Base-by-base conservation (phyloP, 1,140 invertebrate species). In the Sinella curviseta region DNA sequence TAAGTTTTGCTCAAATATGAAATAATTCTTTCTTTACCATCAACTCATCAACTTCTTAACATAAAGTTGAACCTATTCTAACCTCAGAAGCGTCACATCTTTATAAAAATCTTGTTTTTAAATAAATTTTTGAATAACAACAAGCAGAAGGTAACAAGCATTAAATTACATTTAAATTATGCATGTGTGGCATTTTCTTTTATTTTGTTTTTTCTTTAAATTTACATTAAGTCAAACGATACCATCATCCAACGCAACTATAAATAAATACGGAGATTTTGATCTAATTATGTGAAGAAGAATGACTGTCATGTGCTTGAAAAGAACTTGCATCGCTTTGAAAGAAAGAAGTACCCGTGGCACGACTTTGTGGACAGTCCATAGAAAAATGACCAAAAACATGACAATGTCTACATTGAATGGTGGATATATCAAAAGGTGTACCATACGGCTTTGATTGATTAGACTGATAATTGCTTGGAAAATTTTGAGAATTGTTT, bases 1-100 rank as follows among this genome's bases (percentile, higher is more conserved):
- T 81, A 67, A 0, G 74, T 31, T 65, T 76, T 77, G 65, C 78
- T 83, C 3, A 35, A 20, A 48, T 76, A 81, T 14, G n/a, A 36
- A 36, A 81, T 39, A n/a, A 70, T 34, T 33, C 78, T 48, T 35
- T 81, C 77, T 35, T 33, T 55, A 12, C 57, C n/a, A 35, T 33
- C 0, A 78, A 35, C 8, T 74, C 17, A 35, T 82, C 80, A 26
- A 12, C 14, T 0, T 77, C 82, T 16, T 33, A n/a, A n/a, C n/a
- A n/a, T n/a, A n/a, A n/a, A n/a, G n/a, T n/a, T n/a, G n/a, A n/a
- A n/a, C n/a, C n/a, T n/a, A n/a, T n/a, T n/a, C n/a, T n/a, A n/a
- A n/a, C n/a, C n/a, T n/a, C n/a, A n/a, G n/a, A n/a, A n/a, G n/a
- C n/a, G n/a, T n/a, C n/a, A n/a, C n/a, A n/a, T n/a, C n/a, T n/a